phyloP scores from a whole-genome alignment of 2,888 invertebrate species.

The Anthophora plumipes region DNA sequence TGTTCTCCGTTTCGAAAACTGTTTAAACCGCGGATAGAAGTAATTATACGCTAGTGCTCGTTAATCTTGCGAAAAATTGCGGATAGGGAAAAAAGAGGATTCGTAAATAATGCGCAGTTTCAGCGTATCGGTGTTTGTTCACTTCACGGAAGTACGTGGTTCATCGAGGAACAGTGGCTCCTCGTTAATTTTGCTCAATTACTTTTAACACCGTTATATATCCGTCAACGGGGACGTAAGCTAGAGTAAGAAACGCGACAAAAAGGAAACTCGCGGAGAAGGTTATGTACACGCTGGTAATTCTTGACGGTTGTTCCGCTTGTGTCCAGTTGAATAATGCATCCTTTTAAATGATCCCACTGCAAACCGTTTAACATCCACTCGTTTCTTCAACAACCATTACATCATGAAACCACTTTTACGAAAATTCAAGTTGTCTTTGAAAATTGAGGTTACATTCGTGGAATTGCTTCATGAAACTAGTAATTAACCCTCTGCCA shows the following conservation, averaged over 20 bases:
- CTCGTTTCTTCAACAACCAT: constrained; percentile 20
- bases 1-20: neutral
- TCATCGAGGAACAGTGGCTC: neutral
- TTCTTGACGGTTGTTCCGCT: constrained; percentile 41
- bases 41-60: neutral
- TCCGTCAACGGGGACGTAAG: constrained; percentile 28
- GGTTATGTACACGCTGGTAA: neutral
- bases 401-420: neutral
- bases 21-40: too few species aligned
- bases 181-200: constrained; percentile 49
- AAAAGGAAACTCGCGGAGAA: constrained; percentile 43
- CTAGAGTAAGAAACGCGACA: constrained; percentile 7
- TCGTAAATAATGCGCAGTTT: constrained; percentile 4
- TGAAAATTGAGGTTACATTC: neutral
- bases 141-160: neutral
- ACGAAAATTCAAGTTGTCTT: neutral
- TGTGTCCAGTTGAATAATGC: constrained; percentile 56
- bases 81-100: neutral
- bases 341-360: constrained; percentile 52
- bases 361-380: constrained; percentile 38
- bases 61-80: neutral
- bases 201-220: constrained; percentile 37
- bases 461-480: too few species aligned
- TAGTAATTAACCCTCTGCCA: too few species aligned
- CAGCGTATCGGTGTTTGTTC: constrained; percentile 9